A percentile compares a stretch with the other conserved stretches of the same genome.
phyloP scores from a whole-genome alignment of 2,113 vertebrate genomes.

The Buteo buteo region DNA sequence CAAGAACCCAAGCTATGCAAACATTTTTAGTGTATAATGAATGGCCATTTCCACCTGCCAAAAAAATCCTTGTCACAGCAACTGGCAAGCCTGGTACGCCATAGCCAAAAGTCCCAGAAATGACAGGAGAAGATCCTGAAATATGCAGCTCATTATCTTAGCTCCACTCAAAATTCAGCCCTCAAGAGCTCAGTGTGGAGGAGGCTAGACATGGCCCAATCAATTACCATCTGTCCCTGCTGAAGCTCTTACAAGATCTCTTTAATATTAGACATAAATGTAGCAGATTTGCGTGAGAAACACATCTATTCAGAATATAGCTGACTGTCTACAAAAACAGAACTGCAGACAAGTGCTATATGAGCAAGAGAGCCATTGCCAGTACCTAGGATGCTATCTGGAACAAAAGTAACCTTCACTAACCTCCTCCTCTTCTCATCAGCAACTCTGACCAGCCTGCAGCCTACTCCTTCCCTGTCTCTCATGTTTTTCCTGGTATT shows the following conservation, averaged over 20 bases:
- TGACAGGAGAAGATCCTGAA: background rate
- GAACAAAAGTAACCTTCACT: background rate
- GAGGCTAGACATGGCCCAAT: background rate
- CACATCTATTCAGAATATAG: background rate
- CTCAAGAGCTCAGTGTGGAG: background rate
- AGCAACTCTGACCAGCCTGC: background rate
- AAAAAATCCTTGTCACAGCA: background rate
- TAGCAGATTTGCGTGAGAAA: background rate
- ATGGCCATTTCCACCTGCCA: background rate
- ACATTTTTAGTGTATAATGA: slow-evolving; percentile 5
- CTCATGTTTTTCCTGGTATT: background rate
- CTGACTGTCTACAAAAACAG: background rate
- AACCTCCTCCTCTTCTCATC: background rate
- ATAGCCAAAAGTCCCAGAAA: background rate
- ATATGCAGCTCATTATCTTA: background rate
- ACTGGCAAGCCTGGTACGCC: background rate
- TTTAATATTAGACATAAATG: background rate
- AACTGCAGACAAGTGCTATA: background rate
- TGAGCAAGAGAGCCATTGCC: background rate
- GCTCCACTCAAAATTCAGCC: slow-evolving; percentile 2
- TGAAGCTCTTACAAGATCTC: background rate
- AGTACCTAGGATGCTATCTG: background rate
- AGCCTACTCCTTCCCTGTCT: background rate
- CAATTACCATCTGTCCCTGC: background rate
- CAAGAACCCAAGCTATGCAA: background rate